Evolutionary conservation across 2,888 invertebrate species (phyloP).

Genomic region (Teinopalpus imperialis): DNA sequence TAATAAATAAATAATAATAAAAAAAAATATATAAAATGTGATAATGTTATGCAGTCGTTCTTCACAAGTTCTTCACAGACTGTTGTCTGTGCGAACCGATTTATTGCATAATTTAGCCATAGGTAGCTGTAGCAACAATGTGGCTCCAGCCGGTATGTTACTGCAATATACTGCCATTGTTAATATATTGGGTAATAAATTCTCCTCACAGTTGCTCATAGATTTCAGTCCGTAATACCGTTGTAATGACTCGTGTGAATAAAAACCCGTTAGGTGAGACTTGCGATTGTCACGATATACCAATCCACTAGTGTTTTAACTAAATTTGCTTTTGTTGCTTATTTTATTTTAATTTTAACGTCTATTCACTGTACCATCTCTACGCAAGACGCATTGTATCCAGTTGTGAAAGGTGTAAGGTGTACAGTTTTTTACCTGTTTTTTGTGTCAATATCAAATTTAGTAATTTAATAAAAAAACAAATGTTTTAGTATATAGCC

Average conservation of each 20-base stretch:
- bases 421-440: too few relatives aligned
- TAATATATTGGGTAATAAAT: constrained; percentile 53
- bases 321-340: too few relatives aligned
- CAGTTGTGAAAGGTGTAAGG: too few relatives aligned
- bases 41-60: constrained; percentile 25
- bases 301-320: too few relatives aligned
- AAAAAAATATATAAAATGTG: constrained; percentile 30
- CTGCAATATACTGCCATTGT: constrained; percentile 49
- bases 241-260: constrained; percentile 2
- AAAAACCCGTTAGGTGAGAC: constrained; percentile 10
- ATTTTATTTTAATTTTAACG: too few relatives aligned
- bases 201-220: constrained; percentile 36
- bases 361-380: too few relatives aligned
- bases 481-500: too few relatives aligned
- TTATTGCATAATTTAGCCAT: constrained; percentile 20
- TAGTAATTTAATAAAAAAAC: too few relatives aligned
- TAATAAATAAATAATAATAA: too few relatives aligned
- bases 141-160: constrained; percentile 37
- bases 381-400: too few relatives aligned
- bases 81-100: constrained; percentile 2
- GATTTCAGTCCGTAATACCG: constrained; percentile 8
- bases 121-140: constrained; percentile 39
- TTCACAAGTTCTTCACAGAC: constrained; percentile 25
- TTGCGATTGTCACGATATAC: too few relatives aligned
- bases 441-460: too few relatives aligned